Evolutionary conservation across 2,888 invertebrate species (phyloP).

Genomic region (Opisthograptis luteolata): DNA sequence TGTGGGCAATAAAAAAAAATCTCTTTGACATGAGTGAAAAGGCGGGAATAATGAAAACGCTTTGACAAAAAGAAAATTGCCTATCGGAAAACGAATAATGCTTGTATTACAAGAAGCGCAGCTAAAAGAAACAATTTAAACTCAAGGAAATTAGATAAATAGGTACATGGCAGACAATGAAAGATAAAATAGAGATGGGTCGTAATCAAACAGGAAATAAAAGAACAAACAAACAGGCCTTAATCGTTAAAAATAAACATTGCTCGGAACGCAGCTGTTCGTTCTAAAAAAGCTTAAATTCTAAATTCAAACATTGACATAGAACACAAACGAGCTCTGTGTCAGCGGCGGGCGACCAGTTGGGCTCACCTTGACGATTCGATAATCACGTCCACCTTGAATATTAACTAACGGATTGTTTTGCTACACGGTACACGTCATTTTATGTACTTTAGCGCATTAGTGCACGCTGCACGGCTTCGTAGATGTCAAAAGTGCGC

Average conservation of each 20-base stretch:
- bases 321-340: constrained; percentile 34
- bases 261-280: constrained; percentile 1
- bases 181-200: too few relatives aligned
- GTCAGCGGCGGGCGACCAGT: constrained; percentile 49
- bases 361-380: constrained; percentile 74
- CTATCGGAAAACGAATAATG: too few relatives aligned
- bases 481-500: constrained; percentile 24
- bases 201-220: too few relatives aligned
- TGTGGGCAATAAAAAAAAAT: too few relatives aligned
- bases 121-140: too few relatives aligned
- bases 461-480: constrained; percentile 21
- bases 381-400: constrained; percentile 81
- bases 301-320: constrained; percentile 40
- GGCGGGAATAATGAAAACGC: too few relatives aligned
- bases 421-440: constrained; percentile 50
- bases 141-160: too few relatives aligned
- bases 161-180: too few relatives aligned
- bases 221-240: too few relatives aligned
- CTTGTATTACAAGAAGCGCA: too few relatives aligned
- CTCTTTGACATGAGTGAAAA: too few relatives aligned
- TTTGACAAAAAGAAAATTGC: too few relatives aligned
- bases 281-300: constrained; percentile 28
- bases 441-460: constrained; percentile 33
- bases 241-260: constrained; percentile 3
- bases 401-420: constrained; percentile 78